Conservation (phyloP, 2,797 vertebrate species). For the Cuniculus paca region DNA sequence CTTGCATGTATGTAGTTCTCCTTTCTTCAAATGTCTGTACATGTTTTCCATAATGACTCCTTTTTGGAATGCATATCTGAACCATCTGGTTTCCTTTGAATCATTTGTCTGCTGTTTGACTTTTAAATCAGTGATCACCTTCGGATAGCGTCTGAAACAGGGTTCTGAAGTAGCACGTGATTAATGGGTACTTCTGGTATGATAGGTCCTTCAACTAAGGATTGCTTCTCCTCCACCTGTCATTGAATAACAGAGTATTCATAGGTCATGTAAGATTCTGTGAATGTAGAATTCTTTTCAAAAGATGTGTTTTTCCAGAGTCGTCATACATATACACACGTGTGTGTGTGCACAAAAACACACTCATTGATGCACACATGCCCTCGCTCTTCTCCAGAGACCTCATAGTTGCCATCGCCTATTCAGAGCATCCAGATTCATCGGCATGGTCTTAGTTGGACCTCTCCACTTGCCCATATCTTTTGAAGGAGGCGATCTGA, state of each 20-base stretch:
- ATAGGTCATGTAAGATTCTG: neutral
- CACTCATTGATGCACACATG: accelerated
- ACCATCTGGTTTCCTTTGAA: neutral
- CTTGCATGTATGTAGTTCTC: neutral
- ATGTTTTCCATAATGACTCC: neutral
- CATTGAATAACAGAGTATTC: neutral
- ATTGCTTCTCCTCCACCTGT: neutral
- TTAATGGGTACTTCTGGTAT: neutral
- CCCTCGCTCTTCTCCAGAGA: neutral
- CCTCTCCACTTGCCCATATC: neutral
- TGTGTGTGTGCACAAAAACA: neutral
- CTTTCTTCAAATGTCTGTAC: neutral
- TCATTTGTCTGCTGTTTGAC: neutral
- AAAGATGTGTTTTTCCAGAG: constrained; percentile 13
- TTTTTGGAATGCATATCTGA: neutral
- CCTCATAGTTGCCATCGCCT: neutral
- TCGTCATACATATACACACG: neutral
- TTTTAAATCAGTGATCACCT: constrained; percentile 7
- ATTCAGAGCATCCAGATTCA: neutral
- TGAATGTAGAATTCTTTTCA: constrained; percentile 20
- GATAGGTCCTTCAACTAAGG: neutral
- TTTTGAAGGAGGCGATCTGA: neutral
- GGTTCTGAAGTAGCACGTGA: neutral
- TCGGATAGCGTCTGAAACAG: neutral
- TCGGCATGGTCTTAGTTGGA: neutral